Evolutionary conservation across 2,797 vertebrate genomes (phyloP).

Genomic region (Crenichthys baileyi): DNA sequence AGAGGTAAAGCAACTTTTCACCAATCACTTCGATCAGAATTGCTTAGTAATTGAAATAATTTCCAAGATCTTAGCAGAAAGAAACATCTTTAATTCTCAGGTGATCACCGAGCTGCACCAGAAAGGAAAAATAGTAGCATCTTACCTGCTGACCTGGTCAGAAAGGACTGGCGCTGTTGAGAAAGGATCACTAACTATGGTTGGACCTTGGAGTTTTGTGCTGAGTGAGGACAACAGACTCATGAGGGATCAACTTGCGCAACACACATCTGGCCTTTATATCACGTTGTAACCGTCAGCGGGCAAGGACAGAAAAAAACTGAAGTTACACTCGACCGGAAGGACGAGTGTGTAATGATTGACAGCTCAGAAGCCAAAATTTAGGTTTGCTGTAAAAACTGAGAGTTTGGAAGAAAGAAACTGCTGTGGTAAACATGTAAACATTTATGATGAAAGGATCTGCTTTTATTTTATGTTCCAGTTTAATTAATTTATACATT

Average conservation of each 20-base stretch:
- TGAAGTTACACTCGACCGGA: slow-evolving; percentile 7
- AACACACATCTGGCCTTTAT: slow-evolving; percentile 48
- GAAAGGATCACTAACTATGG: slow-evolving; percentile 45
- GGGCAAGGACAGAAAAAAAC: slow-evolving; percentile 14
- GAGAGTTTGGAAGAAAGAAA: slow-evolving; percentile 13
- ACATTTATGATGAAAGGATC: not conserved
- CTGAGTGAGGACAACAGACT: not conserved
- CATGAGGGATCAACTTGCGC: slow-evolving; percentile 47
- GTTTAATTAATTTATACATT: not conserved
- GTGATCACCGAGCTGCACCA: not conserved
- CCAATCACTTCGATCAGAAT: not conserved
- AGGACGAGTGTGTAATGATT: slow-evolving; percentile 73
- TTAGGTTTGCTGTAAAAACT: not conserved
- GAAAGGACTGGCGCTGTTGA: slow-evolving; percentile 32
- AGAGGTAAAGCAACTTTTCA: not conserved
- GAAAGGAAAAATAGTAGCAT: slow-evolving; percentile 19
- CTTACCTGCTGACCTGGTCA: slow-evolving; percentile 72
- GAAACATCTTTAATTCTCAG: not conserved
- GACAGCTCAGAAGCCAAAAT: slow-evolving; percentile 40
- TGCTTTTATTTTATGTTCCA: not conserved
- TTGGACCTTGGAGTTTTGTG: slow-evolving; percentile 79
- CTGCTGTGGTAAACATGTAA: not conserved
- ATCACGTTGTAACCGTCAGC: slow-evolving; percentile 65
- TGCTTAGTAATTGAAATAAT: not conserved
- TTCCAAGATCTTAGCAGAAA: not conserved